Percentiles rank a stretch among this genome's conserved stretches.
Conservation (phyloP, 2,797 vertebrate species). For the Dromococcyx pavoninus region DNA sequence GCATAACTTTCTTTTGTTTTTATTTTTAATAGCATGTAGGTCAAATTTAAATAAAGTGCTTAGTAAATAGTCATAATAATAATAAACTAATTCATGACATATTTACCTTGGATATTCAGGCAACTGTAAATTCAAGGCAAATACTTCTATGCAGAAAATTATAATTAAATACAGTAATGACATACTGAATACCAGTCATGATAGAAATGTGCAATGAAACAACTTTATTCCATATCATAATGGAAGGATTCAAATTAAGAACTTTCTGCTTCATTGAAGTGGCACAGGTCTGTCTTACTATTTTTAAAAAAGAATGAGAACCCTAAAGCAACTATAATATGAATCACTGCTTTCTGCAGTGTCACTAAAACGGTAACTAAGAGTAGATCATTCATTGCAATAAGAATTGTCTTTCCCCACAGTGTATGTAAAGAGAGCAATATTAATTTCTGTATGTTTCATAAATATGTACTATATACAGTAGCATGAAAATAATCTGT, state of each 20-base stretch:
- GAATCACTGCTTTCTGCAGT: background rate
- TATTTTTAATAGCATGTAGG: background rate
- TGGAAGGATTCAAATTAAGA: background rate
- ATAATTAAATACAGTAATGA: background rate
- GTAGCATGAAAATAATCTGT: slow-evolving; percentile 29
- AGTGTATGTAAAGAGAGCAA: background rate
- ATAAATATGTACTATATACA: slow-evolving; percentile 43
- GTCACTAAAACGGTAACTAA: slow-evolving; percentile 19
- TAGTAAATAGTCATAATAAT: background rate
- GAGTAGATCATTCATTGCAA: slow-evolving; percentile 33
- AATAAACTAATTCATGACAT: background rate
- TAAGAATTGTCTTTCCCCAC: background rate
- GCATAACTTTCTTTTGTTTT: background rate
- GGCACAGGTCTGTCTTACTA: background rate
- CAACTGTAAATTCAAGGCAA: background rate
- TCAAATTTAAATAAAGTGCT: background rate
- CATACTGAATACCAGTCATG: background rate
- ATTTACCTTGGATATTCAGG: background rate
- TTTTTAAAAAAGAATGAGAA: background rate
- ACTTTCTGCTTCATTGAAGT: background rate
- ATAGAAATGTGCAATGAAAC: background rate
- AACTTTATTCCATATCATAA: background rate
- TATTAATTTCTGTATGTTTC: slow-evolving; percentile 48
- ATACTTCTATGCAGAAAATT: background rate
- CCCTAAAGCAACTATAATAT: slow-evolving; percentile 1